Base-by-base conservation (phyloP, 2,113 vertebrate genomes). In the Myodes glareolus region DNA sequence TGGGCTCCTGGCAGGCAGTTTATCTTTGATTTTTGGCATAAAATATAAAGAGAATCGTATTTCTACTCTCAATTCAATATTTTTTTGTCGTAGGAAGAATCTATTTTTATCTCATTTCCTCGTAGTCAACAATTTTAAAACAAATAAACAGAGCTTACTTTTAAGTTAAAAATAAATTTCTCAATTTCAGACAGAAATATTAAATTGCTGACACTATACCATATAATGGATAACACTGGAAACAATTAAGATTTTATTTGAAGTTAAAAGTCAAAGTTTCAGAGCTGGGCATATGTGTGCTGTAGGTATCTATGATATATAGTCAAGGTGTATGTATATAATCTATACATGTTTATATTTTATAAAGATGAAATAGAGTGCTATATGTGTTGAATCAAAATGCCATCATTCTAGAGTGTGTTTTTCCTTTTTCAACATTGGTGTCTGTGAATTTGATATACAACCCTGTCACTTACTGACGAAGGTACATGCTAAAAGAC, bases 41-140 rank as follows among this genome's bases (percentile, higher is more conserved):
- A 19, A 94, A 78, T 42, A 65, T 92, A 73, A 76, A 7, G 90
- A 33, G 1, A 0, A 39, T 61, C 14, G 88, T 47, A 90, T 90
- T 27, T 82, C 96, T 5, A 81, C 17, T 19, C 45, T 84, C 31
- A 67, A 7, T 75, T 21, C 0, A 90, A 42, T 33, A 86, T 2
- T 86, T 65, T 68, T 8, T 6, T 58, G 58, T 12, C 5, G 86
- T 86, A 82, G 29, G 75, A 77, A 88, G 77, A 92, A 86, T 39
- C 67, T 90, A 73, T 78, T 91, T 70, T 90, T 77, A 90, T 93
- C 94, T 61, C 25, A 36, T 76, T 82, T 13, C 7, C 36, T 92
- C 92, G 5, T 92, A 87, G 58, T 27, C 3, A 96, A 13, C 25
- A 85, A 87, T 82, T 91, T 75, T 19, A 91, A 94, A 81, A 91